Conservation (phyloP, 2,888 invertebrate species). For the Myopa tessellatipennis region DNA sequence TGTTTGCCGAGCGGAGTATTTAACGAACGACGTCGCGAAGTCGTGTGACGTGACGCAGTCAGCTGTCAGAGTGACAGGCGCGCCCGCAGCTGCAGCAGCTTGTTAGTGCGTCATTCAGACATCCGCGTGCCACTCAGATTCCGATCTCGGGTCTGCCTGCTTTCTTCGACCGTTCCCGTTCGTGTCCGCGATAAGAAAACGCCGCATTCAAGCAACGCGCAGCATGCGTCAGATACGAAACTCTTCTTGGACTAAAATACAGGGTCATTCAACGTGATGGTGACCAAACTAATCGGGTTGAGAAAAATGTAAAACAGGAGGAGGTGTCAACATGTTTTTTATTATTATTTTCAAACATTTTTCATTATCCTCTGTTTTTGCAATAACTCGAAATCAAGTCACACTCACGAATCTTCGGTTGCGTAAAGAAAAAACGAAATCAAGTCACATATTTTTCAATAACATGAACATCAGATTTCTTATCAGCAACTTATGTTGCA, state of each 20-base stretch:
- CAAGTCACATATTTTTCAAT: neutral
- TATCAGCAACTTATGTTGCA: neutral
- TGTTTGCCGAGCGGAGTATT: neutral
- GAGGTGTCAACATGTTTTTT: too few relatives aligned
- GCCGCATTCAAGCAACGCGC: neutral
- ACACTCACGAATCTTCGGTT: too few relatives aligned
- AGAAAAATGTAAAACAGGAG: too few relatives aligned
- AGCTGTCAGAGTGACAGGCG: neutral
- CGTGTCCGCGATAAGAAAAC: neutral
- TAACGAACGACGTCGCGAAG: neutral
- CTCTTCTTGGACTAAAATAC: neutral
- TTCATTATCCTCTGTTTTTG: too few relatives aligned
- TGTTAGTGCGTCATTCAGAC: neutral
- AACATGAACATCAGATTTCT: neutral
- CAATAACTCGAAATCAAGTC: too few relatives aligned
- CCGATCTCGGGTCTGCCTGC: neutral
- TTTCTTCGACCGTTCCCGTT: neutral
- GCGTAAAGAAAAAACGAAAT: too few relatives aligned
- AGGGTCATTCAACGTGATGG: neutral
- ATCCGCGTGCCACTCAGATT: slow-evolving; percentile 15
- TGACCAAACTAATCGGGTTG: too few relatives aligned
- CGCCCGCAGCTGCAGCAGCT: neutral
- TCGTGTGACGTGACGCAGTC: neutral
- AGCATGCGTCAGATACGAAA: too few relatives aligned
- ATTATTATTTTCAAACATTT: too few relatives aligned